Percentiles rank a stretch among this genome's conserved stretches.
These are phyloP conservation scores for Barnardius zonarius DNA, from an alignment of 2,113 vertebrate species.

Conservation along the genomic window DNA sequence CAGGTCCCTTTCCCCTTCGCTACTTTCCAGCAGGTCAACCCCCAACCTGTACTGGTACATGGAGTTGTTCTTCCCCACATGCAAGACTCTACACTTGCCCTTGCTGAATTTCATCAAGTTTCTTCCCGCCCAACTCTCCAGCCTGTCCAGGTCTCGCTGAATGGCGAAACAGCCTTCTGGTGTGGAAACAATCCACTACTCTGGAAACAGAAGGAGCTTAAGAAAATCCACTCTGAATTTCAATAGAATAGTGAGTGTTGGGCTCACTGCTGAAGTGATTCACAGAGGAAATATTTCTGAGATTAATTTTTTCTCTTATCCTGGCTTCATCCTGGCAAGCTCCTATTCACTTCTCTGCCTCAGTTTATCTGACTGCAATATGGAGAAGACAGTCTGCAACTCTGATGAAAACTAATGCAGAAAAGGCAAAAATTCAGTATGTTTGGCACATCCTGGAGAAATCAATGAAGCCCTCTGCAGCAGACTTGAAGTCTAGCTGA, in stretches of 20 bases:
- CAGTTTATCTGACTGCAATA: neutral
- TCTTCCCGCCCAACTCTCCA: too few relatives aligned
- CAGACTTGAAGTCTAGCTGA: neutral
- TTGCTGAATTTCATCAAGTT: too few relatives aligned
- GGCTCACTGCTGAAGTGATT: neutral
- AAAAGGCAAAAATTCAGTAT: neutral
- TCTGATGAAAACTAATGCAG: neutral
- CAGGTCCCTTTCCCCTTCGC: too few relatives aligned
- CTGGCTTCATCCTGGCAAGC: neutral
- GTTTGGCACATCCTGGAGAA: neutral
- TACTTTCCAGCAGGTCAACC: too few relatives aligned
- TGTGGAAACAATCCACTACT: neutral
- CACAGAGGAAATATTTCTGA: neutral
- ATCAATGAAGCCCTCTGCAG: neutral
- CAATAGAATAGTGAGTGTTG: neutral
- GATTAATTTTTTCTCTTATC: neutral
- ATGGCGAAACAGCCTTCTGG: too few relatives aligned
- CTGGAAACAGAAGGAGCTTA: neutral
- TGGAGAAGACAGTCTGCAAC: neutral
- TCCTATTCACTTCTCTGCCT: neutral
- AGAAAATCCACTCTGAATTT: neutral
- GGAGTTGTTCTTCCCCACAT: too few relatives aligned
- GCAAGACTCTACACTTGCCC: too few relatives aligned
- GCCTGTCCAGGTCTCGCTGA: too few relatives aligned
- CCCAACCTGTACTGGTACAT: too few relatives aligned